A percentile compares a stretch with the other conserved stretches of the same genome.
phyloP scores from a whole-genome alignment of 2,113 vertebrate genomes.

The Tauraco erythrolophus region DNA sequence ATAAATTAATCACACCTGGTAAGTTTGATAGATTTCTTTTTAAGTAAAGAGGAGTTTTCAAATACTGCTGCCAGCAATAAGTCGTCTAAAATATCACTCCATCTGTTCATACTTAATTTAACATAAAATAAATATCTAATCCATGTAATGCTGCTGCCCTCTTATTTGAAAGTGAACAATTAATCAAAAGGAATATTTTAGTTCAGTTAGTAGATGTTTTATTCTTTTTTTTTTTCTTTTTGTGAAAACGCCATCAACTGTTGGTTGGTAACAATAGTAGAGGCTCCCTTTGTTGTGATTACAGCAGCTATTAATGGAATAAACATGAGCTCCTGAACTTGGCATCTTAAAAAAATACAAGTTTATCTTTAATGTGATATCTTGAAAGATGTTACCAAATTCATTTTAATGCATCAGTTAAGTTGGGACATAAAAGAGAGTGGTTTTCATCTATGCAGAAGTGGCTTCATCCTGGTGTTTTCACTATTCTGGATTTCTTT shows the following conservation, averaged over 20 bases:
- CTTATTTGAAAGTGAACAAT: neutral
- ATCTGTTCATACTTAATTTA: neutral
- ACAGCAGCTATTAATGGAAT: neutral
- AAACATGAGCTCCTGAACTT: neutral
- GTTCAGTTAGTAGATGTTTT: neutral
- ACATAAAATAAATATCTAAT: neutral
- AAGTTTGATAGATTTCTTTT: slow-evolving; percentile 21
- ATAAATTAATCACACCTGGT: slow-evolving; percentile 87
- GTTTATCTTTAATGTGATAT: neutral
- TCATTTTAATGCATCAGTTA: neutral
- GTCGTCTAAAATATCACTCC: slow-evolving; percentile 10
- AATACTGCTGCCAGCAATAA: neutral
- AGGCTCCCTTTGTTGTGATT: neutral
- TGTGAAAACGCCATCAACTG: neutral
- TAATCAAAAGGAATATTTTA: neutral
- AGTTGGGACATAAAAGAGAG: neutral
- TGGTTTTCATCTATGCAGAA: neutral
- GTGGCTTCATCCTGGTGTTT: neutral
- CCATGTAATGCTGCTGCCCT: neutral
- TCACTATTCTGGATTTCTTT: neutral
- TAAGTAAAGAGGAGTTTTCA: neutral
- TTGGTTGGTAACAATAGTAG: neutral
- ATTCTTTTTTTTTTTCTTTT: neutral
- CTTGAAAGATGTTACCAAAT: neutral
- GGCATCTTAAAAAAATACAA: neutral